These are phyloP conservation scores for Athripsodes cinereus DNA, from an alignment of 2,888 invertebrate species.

Conservation along the genomic window DNA sequence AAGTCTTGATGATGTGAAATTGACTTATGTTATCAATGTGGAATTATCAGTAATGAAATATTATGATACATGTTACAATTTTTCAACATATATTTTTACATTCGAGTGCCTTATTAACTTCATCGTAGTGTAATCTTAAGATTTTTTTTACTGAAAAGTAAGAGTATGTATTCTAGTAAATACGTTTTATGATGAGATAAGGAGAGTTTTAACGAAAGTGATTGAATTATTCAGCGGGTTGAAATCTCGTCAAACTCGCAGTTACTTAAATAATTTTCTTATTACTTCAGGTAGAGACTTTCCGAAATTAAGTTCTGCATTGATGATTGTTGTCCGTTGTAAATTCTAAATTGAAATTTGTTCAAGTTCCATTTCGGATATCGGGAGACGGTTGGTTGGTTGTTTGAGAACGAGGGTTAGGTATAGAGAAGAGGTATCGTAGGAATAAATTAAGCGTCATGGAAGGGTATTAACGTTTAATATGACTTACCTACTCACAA, in stretches of 20 bases:
- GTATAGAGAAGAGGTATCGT: background rate
- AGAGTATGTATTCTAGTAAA: no score
- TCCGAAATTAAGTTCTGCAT: background rate
- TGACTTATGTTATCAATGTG: no score
- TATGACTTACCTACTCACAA: background rate
- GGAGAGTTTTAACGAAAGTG: no score
- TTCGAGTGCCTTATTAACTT: no score
- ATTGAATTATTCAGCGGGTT: background rate
- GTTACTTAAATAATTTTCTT: background rate
- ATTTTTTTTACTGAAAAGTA: no score
- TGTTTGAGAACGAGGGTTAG: background rate
- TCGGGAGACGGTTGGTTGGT: background rate
- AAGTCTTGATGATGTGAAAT: no score
- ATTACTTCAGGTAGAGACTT: background rate
- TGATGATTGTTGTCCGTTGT: background rate
- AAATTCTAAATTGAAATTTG: background rate
- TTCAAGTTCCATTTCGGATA: background rate
- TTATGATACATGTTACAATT: no score
- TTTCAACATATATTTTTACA: no score
- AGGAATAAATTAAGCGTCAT: background rate
- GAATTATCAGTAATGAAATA: no score
- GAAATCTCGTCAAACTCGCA: background rate
- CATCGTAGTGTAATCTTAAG: no score
- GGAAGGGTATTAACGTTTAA: constrained; percentile 1
- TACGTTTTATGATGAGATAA: no score